A percentile compares a stretch with the other conserved stretches of the same genome.
These are phyloP conservation scores for Cremastinae sp. DNA, from an alignment of 2,888 invertebrate species.

Conservation along the genomic window DNA sequence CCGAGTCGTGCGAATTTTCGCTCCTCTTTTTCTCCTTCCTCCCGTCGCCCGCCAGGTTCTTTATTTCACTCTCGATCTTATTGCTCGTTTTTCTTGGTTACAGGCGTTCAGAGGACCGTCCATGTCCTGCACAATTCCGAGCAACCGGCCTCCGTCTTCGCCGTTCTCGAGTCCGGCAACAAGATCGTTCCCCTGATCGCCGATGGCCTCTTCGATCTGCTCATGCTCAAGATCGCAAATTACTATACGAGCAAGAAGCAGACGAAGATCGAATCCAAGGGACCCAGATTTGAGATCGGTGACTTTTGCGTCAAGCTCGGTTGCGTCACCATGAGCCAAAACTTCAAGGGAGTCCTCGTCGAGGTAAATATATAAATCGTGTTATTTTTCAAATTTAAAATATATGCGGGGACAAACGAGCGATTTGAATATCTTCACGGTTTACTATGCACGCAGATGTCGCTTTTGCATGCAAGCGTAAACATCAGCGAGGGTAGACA, in stretches of 20 bases:
- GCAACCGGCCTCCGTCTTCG: constrained; percentile 96
- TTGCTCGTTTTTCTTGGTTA: constrained; percentile 54
- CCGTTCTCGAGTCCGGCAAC: constrained; percentile 92
- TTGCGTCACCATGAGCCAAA: constrained; percentile 94
- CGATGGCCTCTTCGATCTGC: constrained; percentile 93
- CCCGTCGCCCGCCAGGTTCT: constrained; percentile 1
- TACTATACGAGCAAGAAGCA: constrained; percentile 95
- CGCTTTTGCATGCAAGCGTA: constrained; percentile 40
- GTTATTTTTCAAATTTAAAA: constrained; percentile 60
- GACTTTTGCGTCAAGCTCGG: constrained; percentile 97
- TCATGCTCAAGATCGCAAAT: constrained; percentile 93
- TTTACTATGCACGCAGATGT: neutral
- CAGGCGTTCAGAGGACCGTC: constrained; percentile 90
- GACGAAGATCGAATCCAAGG: constrained; percentile 94
- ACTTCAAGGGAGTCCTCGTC: constrained; percentile 95
- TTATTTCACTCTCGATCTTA: constrained; percentile 3
- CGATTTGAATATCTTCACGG: neutral
- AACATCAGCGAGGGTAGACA: constrained; percentile 57
- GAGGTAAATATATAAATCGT: constrained; percentile 84
- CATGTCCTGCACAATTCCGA: constrained; percentile 98
- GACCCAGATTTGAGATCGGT: constrained; percentile 91
- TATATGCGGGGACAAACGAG: neutral
- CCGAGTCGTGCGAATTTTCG: constrained; percentile 6
- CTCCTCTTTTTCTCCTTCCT: constrained; percentile 17
- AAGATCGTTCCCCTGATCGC: constrained; percentile 94